Evolutionary conservation across 2,888 invertebrate genomes (phyloP).

Genomic region (Chrysopilus asiliformis): DNA sequence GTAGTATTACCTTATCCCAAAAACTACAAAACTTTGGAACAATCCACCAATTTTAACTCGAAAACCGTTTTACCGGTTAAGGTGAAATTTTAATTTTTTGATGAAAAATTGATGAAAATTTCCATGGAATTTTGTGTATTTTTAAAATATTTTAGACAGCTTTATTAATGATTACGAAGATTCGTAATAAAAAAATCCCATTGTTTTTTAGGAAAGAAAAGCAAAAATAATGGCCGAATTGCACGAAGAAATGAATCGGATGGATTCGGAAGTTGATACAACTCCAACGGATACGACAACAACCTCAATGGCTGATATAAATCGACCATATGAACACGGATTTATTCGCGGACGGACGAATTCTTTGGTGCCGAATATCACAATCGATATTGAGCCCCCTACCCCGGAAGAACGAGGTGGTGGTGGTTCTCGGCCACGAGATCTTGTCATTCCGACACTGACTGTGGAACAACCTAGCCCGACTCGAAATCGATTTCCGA

Average conservation of each 20-base stretch:
- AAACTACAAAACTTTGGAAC: too few relatives aligned
- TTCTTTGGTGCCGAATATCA: conserved; percentile 18
- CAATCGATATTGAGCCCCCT: conserved; percentile 26
- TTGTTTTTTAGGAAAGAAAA: conserved; percentile 2
- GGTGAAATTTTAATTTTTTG: too few relatives aligned
- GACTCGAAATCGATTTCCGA: conserved; percentile 38
- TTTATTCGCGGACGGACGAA: conserved; percentile 6
- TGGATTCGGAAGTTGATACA: conserved; percentile 21
- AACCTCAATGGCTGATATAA: conserved; percentile 20
- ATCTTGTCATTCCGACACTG: conserved; percentile 48
- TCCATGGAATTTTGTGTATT: too few relatives aligned
- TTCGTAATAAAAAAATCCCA: too few relatives aligned
- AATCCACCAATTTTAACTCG: too few relatives aligned
- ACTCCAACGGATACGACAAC: conserved; percentile 22
- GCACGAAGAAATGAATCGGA: conserved; percentile 10
- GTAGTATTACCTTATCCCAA: too few relatives aligned
- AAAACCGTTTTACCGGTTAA: too few relatives aligned
- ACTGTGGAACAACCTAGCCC: conserved; percentile 57
- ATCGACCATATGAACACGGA: conserved; percentile 14
- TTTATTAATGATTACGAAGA: too few relatives aligned
- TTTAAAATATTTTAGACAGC: too few relatives aligned
- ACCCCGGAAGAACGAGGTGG: conserved; percentile 25
- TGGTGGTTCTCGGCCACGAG: conserved; percentile 34
- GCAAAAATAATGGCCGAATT: conserved; percentile 10
- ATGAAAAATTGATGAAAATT: too few relatives aligned